These are phyloP conservation scores for Rhysida immarginata DNA, from an alignment of 1,140 invertebrate genomes.

Conservation along the genomic window DNA sequence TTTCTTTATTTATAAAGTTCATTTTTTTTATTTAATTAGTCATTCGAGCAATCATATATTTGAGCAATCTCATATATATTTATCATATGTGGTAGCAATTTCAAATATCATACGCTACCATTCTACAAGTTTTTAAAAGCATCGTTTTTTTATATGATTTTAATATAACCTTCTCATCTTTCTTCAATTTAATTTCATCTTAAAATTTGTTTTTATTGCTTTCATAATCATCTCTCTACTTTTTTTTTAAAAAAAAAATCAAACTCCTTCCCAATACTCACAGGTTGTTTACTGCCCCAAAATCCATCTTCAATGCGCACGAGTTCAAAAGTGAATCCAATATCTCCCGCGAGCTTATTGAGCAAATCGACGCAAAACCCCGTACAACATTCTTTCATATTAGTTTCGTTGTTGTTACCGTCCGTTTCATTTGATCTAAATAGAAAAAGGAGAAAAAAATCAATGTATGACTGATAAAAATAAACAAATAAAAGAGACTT, in stretches of 20 bases:
- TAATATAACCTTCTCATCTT: neutral
- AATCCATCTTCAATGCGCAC: constrained; percentile 84
- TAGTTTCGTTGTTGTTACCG: constrained; percentile 62
- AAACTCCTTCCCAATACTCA: neutral
- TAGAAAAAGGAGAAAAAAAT: neutral
- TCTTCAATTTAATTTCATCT: neutral
- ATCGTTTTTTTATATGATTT: neutral
- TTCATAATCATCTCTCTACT: no score
- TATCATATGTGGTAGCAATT: no score
- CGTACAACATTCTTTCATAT: constrained; percentile 27
- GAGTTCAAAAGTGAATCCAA: constrained; percentile 91
- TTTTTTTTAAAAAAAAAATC: neutral
- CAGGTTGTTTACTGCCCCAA: constrained; percentile 65
- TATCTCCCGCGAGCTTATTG: constrained; percentile 52
- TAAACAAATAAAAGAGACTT: no score
- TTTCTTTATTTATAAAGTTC: no score
- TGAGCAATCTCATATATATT: no score
- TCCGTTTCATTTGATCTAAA: constrained; percentile 54
- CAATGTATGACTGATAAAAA: neutral
- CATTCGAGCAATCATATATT: no score
- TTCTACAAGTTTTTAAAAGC: neutral
- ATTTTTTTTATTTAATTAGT: no score
- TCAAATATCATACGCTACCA: neutral
- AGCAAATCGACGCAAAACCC: constrained; percentile 37
- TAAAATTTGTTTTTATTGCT: no score